Base-by-base conservation (phyloP, 2,888 invertebrate species). In the Embidobia sp. region DNA sequence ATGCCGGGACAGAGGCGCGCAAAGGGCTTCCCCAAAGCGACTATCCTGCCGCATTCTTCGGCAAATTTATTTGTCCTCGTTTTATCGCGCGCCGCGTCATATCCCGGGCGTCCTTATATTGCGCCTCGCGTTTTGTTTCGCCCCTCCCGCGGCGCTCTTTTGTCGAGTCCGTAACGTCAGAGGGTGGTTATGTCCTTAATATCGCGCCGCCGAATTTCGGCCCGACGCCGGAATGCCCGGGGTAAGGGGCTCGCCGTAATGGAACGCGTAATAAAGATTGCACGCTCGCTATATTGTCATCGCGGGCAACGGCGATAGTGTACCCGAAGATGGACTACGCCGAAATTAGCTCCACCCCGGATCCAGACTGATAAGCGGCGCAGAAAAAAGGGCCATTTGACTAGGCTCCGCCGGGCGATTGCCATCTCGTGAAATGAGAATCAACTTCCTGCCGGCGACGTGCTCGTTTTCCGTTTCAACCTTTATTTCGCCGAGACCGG, bases 51-150 rank as follows among this genome's bases (percentile, higher is more conserved):
- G 78, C 80, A 78, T 78, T 75, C 75, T 72, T 75, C 75, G 78
- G 35, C 64, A 75, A 78, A 78, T 75, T 78, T 72, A 78, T 72
- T 75, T 78, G 78, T 78, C 70, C 78, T 70, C 78, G 66, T 78
- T 74, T 74, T 78, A 75, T 75, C 78, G 55, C 78, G 66, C 73
- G 49, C 66, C 51, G 42, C 74, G 74, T 72, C 73, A 73, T 72
- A 61, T 51, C 49, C 53, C 55, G 33, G 8, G n/a, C n/a, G 48
- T 69, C 64, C 64, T 63, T 61, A 72, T 61, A 22, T 22, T 22
- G 22, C 22, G 3, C 22, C 3, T 4, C 40, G 6, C n/a, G 4
- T n/a, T 29, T 8, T 8, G 4, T 8, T 29, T 29, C 29, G 22
- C 29, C 4, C 6, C 22, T 22, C 22, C 22, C 22, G 6, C 46